Evolutionary conservation across 1,140 invertebrate species (phyloP).

Genomic region (Anastatus disparis): DNA sequence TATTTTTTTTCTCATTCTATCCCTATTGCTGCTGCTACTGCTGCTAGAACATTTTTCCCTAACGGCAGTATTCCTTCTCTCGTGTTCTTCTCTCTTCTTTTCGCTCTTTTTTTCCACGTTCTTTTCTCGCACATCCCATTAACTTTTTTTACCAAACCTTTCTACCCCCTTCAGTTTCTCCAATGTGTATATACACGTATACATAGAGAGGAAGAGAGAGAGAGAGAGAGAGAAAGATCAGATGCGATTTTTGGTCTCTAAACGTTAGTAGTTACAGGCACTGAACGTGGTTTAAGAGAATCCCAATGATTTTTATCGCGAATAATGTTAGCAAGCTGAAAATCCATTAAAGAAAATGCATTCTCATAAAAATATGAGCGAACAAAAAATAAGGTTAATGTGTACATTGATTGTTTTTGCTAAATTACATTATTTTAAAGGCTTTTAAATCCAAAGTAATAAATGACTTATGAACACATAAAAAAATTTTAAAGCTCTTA

Average conservation of each 20-base stretch:
- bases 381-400: not conserved
- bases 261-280: not conserved
- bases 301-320: slow-evolving; percentile 9
- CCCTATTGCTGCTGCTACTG: too few species aligned
- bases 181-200: too few species aligned
- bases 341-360: not conserved
- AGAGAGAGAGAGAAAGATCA: too few species aligned
- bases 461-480: too few species aligned
- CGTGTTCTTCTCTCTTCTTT: not conserved
- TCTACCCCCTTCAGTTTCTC: not conserved
- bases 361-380: not conserved
- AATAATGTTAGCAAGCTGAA: not conserved
- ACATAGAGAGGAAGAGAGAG: too few species aligned
- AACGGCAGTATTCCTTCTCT: too few species aligned
- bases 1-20: too few species aligned
- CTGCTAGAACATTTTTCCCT: too few species aligned
- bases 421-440: too few species aligned
- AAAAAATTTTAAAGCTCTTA: too few species aligned
- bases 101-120: not conserved
- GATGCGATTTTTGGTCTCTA: slow-evolving; percentile 13
- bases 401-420: not conserved
- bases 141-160: slow-evolving; percentile 22
- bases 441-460: too few species aligned
- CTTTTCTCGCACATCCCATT: slow-evolving; percentile 39
- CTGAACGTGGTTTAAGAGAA: not conserved